Percentiles rank a stretch among this genome's conserved stretches.
These are phyloP conservation scores for Anisognathus igniventris DNA, from an alignment of 2,797 vertebrate genomes.

Conservation along the genomic window DNA sequence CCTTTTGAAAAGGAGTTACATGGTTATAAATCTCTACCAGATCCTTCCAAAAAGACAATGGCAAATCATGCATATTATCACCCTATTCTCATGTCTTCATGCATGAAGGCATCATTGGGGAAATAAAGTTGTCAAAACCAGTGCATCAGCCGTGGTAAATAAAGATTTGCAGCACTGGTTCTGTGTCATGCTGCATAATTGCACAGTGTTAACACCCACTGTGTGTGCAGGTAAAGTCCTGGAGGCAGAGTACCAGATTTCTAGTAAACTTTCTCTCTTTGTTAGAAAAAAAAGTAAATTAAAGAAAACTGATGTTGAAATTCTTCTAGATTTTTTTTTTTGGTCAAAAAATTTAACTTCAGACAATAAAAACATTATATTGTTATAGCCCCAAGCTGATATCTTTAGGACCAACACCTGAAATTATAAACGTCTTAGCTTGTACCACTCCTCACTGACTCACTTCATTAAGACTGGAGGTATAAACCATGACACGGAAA, in stretches of 20 bases:
- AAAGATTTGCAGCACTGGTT: not conserved
- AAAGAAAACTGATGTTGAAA: not conserved
- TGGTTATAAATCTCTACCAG: not conserved
- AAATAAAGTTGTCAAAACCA: not conserved
- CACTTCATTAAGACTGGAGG: not conserved
- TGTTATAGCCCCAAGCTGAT: not conserved
- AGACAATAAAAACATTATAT: not conserved
- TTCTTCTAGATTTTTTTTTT: not conserved
- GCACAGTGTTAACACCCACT: not conserved
- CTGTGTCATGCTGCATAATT: not conserved
- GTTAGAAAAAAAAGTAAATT: not conserved
- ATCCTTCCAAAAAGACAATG: not conserved
- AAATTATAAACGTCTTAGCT: not conserved
- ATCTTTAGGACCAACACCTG: not conserved
- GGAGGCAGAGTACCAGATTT: not conserved
- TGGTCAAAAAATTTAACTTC: not conserved
- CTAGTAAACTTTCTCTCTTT: not conserved
- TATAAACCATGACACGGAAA: not conserved
- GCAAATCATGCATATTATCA: not conserved
- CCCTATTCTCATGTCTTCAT: not conserved
- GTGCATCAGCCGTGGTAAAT: not conserved
- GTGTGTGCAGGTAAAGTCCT: not conserved
- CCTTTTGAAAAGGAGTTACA: not conserved
- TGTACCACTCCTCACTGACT: not conserved
- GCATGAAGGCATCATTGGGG: not conserved